Conservation (phyloP, 1,140 invertebrate species). For the Episyrphus balteatus region DNA sequence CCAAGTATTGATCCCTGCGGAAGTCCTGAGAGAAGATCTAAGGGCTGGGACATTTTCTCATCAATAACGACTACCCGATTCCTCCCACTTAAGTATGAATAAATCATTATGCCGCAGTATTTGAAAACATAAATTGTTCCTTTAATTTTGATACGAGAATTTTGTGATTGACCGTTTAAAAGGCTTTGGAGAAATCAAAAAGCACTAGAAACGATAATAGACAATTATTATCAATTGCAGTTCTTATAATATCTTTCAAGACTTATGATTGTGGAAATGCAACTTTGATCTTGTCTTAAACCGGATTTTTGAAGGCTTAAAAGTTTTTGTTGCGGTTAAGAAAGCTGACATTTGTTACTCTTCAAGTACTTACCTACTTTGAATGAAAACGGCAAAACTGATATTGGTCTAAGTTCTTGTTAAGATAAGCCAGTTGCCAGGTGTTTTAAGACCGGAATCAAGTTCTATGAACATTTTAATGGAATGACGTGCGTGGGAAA, state of each 20-base stretch:
- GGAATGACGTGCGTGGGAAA: too few species aligned
- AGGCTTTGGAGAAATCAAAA: neutral
- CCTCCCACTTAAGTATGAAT: neutral
- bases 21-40: neutral
- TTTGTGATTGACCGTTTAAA: neutral
- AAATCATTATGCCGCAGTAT: neutral
- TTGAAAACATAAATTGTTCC: neutral
- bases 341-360: too few species aligned
- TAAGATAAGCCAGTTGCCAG: too few species aligned
- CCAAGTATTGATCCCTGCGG: neutral
- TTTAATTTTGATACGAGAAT: neutral
- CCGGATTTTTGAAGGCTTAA: neutral
- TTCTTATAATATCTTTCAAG: too few species aligned
- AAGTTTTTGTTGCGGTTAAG: neutral
- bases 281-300: too few species aligned
- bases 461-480: too few species aligned
- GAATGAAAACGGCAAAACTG: neutral
- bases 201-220: neutral
- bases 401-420: neutral
- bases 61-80: neutral
- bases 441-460: neutral
- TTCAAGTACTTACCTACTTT: neutral
- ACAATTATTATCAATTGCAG: too few species aligned
- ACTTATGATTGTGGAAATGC: too few species aligned
- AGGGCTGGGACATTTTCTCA: neutral